These are phyloP conservation scores for Cordilura impudica DNA, from an alignment of 2,888 invertebrate species.

Conservation along the genomic window DNA sequence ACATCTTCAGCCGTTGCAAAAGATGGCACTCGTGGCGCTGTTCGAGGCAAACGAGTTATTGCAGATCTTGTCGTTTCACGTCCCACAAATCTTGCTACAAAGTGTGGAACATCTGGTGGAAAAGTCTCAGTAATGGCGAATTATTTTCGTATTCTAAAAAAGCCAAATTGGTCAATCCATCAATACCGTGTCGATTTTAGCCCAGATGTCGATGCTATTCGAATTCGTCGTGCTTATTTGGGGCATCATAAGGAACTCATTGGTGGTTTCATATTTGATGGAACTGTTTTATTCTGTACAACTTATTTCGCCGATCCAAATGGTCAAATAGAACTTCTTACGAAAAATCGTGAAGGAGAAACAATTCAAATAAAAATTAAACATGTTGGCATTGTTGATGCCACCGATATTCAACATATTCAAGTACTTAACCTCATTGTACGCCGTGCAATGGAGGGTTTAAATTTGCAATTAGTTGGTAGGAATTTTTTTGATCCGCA, in stretches of 20 bases:
- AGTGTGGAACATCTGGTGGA: slow-evolving; percentile 79
- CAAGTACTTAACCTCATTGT: slow-evolving; percentile 89
- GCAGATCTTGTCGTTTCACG: slow-evolving; percentile 71
- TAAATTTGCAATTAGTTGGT: slow-evolving; percentile 84
- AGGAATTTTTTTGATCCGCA: slow-evolving; percentile 86
- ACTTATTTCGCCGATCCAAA: slow-evolving; percentile 79
- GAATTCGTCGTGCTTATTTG: slow-evolving; percentile 81
- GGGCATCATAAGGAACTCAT: slow-evolving; percentile 79
- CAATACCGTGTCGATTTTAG: slow-evolving; percentile 87
- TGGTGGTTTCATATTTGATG: slow-evolving; percentile 88
- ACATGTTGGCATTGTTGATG: slow-evolving; percentile 82
- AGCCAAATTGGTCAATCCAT: slow-evolving; percentile 85
- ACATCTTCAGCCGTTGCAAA: slow-evolving; percentile 54
- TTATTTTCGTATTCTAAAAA: slow-evolving; percentile 83
- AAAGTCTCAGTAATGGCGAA: slow-evolving; percentile 81
- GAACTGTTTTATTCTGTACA: slow-evolving; percentile 84
- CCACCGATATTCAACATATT: slow-evolving; percentile 84
- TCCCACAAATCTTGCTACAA: slow-evolving; percentile 67
- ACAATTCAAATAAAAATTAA: slow-evolving; percentile 81
- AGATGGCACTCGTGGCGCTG: slow-evolving; percentile 71
- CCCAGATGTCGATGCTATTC: slow-evolving; percentile 85
- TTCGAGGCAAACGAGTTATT: slow-evolving; percentile 72
- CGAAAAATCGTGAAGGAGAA: slow-evolving; percentile 80
- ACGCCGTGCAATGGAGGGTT: slow-evolving; percentile 79
- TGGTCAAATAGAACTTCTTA: slow-evolving; percentile 81